phyloP scores from a whole-genome alignment of 2,113 vertebrate species.

The Pelvicachromis taeniatus region DNA sequence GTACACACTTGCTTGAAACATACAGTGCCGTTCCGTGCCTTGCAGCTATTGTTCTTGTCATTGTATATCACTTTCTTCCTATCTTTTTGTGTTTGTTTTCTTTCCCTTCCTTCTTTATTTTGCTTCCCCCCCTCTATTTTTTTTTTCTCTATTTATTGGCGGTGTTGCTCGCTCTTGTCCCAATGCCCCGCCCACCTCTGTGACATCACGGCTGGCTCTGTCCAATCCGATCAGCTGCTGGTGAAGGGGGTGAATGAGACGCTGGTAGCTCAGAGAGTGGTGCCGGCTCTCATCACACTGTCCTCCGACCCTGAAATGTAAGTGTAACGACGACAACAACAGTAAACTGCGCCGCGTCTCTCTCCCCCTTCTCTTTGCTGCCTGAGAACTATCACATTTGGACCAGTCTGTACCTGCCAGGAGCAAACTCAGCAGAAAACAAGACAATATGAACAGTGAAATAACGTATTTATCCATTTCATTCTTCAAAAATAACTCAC shows the following conservation, averaged over 20 bases:
- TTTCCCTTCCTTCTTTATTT: constrained; percentile 46
- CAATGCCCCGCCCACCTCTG: constrained; percentile 65
- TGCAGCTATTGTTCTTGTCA: constrained; percentile 65
- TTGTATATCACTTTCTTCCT: constrained; percentile 75
- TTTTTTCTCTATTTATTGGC: constrained; percentile 67
- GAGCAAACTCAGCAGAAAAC: constrained; percentile 19
- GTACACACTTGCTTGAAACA: constrained; percentile 41
- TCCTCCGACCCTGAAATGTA: constrained; percentile 99
- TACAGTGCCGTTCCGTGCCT: constrained; percentile 54
- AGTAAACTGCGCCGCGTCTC: constrained; percentile 56
- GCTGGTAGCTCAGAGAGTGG: constrained; percentile 99
- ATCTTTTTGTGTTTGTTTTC: constrained; percentile 57
- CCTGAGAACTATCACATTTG: constrained; percentile 26
- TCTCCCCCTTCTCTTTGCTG: constrained; percentile 62
- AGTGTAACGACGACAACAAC: constrained; percentile 82
- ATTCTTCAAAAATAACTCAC: neutral
- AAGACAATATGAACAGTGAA: neutral
- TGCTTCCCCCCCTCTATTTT: neutral
- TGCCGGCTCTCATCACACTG: constrained; percentile 99
- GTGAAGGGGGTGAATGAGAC: constrained; percentile 99
- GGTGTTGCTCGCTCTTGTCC: constrained; percentile 84
- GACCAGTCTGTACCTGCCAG: constrained; percentile 28
- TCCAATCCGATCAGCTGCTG: constrained; percentile 94
- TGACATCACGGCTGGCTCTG: constrained; percentile 72
- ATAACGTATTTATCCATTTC: neutral